Base-by-base conservation (phyloP, 2,113 vertebrate species). In the Burhinus oedicnemus region DNA sequence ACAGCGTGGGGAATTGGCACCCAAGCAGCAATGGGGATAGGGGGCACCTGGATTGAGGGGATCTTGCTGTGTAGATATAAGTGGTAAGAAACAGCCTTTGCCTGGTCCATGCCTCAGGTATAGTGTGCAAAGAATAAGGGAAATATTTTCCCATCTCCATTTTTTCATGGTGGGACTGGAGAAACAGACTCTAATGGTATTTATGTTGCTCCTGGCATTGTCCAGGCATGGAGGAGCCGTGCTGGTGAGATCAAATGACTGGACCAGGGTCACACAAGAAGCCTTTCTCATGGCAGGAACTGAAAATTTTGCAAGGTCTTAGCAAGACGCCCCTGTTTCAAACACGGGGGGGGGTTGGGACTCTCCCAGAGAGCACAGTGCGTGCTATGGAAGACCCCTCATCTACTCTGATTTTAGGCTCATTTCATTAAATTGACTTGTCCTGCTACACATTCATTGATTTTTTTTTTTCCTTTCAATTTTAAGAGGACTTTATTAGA, bases 371-470 rank as follows among this genome's bases (percentile, higher is more conserved):
- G 4, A 61, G 5, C 12, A 27, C 4, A 1, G 6, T 6, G 23
- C 18, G 45, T 38, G 52, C 38, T 74, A 2, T 36, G 54, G 27
- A 52, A 60, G 16, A 87, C 15, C 14, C 36, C 9, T 36, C 30
- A 34, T 17, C 57, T 23, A 5, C 47, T 68, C 47, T 38, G 12
- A 34, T 66, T 86, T 86, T 83, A 74, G 36, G 26, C 36, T 20
- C 1, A 1, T 42, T 76, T 62, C 34, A 40, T 18, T 47, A 55
- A 65, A 57, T 45, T 18, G 2, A 47, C 1, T 12, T 44, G 15
- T n/a, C 40, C 22, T 78, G 17, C 32, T 65, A 5, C 0, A 0
- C 34, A 60, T 13, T 22, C 8, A 38, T 23, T 3, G 9, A 7
- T 15, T 30, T 60, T 17, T 62, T 34, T 44, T 54, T 25, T 14